Evolutionary conservation across 2,888 invertebrate genomes (phyloP), one percentile per base, ranked within the genome.

Genomic region (Chaetogeoica ovagalla): DNA sequence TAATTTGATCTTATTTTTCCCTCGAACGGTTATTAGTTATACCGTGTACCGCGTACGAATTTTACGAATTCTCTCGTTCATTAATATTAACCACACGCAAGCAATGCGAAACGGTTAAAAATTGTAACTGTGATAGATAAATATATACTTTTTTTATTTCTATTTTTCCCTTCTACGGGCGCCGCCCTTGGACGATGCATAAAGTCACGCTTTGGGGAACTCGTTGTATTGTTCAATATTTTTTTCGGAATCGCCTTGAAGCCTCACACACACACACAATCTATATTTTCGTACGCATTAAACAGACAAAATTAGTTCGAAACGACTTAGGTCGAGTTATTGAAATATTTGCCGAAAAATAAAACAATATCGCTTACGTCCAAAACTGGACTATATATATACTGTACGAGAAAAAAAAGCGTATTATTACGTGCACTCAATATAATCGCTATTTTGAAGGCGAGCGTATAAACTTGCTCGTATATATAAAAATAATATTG

Each of bases 201-300:
- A 59, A 76, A 66, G 66, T 66, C 75, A 76, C 75, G 75, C 75
- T 68, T 76, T 76, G n/a, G 68, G 23, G 68, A 66, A 57, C 74
- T 39, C 65, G n/a, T 59, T 68, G 66, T 76, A 76, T 76, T 76
- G 75, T 76, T 76, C 75, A 13, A 21, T 57, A 8, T 68, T 65
- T 65, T 55, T n/a, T n/a, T 30, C 30, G 30, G 17, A 65, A 23
- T 76, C 7, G 5, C 75, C 75, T 76, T 68, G 66, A 48, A 59
- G 66, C 37, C n/a, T 59, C 13, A 13, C 11, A 48, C 48, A 48
- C 48, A 48, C 11, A 48, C 11, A 48, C n/a, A n/a, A n/a, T n/a
- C n/a, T 30, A 30, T 30, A 30, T 2, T 30, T 2, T 30, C 4
- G 4, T 30, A 30, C 30, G 30, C 30, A 30, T 30, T 30, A 30